A percentile compares a stretch with the other conserved stretches of the same genome.
Conservation (phyloP, 1,140 invertebrate species). For the Teleogryllus occipitalis region DNA sequence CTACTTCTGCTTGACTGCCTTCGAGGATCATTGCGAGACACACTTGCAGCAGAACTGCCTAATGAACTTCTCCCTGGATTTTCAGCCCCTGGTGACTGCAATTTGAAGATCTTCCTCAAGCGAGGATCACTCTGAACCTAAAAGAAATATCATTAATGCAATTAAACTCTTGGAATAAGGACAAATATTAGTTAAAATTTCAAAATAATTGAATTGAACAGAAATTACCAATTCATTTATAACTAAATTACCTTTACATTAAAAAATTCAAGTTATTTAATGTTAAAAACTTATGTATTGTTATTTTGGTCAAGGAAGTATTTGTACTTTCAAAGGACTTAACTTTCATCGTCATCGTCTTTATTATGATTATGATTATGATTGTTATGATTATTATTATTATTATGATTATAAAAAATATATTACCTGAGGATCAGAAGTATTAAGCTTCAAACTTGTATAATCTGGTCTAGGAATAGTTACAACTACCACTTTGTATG, state of each 20-base stretch:
- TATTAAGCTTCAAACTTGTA: conserved; percentile 57
- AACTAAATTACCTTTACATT: too few species aligned
- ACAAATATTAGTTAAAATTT: too few species aligned
- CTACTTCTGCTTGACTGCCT: background rate
- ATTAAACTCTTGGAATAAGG: too few species aligned
- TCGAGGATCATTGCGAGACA: background rate
- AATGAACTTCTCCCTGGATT: background rate
- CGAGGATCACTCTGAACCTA: background rate
- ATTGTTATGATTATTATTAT: too few species aligned
- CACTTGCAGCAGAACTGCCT: background rate
- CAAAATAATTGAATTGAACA: too few species aligned
- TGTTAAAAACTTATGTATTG: too few species aligned
- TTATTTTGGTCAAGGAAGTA: too few species aligned
- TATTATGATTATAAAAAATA: background rate
- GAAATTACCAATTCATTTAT: too few species aligned
- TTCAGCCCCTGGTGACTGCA: background rate
- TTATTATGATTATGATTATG: too few species aligned
- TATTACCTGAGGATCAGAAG: conserved; percentile 47
- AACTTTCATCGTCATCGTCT: too few species aligned
- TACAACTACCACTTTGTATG: conserved; percentile 56
- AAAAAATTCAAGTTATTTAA: too few species aligned
- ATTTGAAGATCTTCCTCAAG: background rate
- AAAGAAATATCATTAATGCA: background rate
- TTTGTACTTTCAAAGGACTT: too few species aligned
- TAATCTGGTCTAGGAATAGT: conserved; percentile 66